phyloP scores from a whole-genome alignment of 2,797 vertebrate genomes.

The Neoniphon sammara region DNA sequence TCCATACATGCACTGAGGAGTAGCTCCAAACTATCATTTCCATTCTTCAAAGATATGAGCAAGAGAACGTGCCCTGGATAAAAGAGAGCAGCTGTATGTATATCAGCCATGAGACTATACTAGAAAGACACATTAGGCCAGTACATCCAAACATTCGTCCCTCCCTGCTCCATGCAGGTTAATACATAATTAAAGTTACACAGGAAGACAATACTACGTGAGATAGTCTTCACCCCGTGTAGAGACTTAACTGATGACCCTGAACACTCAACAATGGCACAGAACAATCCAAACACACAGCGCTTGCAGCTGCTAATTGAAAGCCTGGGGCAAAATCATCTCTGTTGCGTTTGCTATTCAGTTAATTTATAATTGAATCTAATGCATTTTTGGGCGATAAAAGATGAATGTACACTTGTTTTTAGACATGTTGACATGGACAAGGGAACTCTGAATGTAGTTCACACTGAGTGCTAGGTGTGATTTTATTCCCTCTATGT shows the following conservation, averaged over 20 bases:
- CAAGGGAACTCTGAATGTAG: no score
- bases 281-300: slow-evolving; percentile 13
- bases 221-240: slow-evolving; percentile 23
- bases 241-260: slow-evolving; percentile 33
- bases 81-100: slow-evolving; percentile 17
- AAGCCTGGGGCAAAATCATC: slow-evolving; percentile 15
- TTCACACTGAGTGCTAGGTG: no score
- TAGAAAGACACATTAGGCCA: slow-evolving; percentile 13
- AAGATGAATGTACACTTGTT: no score
- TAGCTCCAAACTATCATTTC: slow-evolving; percentile 13
- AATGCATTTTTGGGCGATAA: not conserved
- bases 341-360: slow-evolving; percentile 5
- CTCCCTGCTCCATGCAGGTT: slow-evolving; percentile 29
- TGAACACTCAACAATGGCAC: slow-evolving; percentile 23
- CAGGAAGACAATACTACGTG: slow-evolving; percentile 49
- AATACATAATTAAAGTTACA: slow-evolving; percentile 53
- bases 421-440: no score
- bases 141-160: slow-evolving; percentile 5
- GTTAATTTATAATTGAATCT: not conserved
- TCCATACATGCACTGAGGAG: slow-evolving; percentile 7
- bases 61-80: not conserved
- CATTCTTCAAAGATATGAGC: slow-evolving; percentile 20
- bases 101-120: slow-evolving; percentile 24
- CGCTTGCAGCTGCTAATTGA: slow-evolving; percentile 3
- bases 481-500: no score